A percentile compares a stretch with the other conserved stretches of the same genome.
phyloP scores from a whole-genome alignment of 2,113 vertebrate species.

The Sinosuthora webbiana region DNA sequence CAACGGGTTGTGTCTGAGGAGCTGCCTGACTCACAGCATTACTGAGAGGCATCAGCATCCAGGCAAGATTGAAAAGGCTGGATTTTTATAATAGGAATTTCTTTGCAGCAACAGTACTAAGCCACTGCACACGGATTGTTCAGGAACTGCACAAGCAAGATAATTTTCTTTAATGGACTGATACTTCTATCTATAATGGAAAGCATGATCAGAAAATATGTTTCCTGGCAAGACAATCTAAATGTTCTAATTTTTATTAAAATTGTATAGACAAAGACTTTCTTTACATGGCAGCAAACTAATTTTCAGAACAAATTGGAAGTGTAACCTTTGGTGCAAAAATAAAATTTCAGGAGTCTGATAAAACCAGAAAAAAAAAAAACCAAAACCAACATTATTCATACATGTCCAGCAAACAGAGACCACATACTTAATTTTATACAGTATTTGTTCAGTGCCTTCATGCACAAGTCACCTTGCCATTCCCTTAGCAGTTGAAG shows the following conservation, averaged over 20 bases:
- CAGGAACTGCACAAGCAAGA: neutral
- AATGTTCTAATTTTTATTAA: neutral
- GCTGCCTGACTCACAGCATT: slow-evolving; percentile 14
- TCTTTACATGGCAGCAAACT: neutral
- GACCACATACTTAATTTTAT: neutral
- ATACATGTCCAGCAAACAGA: neutral
- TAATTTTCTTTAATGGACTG: neutral
- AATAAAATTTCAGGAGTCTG: neutral
- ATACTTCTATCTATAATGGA: neutral
- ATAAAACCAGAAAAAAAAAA: neutral
- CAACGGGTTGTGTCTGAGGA: neutral
- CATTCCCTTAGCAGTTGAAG: neutral
- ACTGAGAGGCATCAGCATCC: neutral
- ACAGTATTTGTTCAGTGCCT: neutral
- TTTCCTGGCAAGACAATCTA: neutral
- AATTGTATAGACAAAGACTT: neutral
- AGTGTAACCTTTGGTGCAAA: neutral
- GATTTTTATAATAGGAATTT: neutral
- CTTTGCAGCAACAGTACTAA: neutral
- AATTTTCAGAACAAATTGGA: neutral
- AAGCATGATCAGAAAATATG: neutral
- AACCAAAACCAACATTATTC: neutral
- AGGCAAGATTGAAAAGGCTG: neutral
- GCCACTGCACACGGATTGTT: accelerated
- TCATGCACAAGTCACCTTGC: neutral